These are phyloP conservation scores for Synanthedon andrenaeformis DNA, from an alignment of 2,888 invertebrate species.

Conservation along the genomic window DNA sequence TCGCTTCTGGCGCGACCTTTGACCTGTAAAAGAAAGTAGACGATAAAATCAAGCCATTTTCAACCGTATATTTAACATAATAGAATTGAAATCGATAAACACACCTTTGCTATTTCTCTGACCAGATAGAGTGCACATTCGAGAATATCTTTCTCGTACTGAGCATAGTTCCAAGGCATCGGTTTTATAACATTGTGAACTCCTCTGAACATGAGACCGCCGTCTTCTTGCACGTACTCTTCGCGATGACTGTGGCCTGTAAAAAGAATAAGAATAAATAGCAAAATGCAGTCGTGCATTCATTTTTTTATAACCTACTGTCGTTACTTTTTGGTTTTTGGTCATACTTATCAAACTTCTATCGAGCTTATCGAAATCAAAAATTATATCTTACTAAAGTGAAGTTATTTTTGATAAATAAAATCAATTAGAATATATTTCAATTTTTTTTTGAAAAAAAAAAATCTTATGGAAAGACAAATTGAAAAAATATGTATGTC, in stretches of 20 bases:
- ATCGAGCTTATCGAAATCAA: no score
- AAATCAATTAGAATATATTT: no score
- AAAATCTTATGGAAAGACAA: no score
- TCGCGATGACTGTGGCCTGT: slow-evolving; percentile 77
- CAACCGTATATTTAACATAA: background rate
- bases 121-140: slow-evolving; percentile 84
- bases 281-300: background rate
- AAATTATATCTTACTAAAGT: no score
- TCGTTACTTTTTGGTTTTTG: no score
- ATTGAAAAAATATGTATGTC: no score
- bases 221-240: slow-evolving; percentile 88
- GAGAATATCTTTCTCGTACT: slow-evolving; percentile 85
- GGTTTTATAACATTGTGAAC: slow-evolving; percentile 86
- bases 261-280: slow-evolving; percentile 3
- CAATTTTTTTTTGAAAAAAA: no score
- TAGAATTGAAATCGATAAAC: background rate
- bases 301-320: background rate
- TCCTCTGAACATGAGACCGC: slow-evolving; percentile 92
- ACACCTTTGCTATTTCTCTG: slow-evolving; percentile 77
- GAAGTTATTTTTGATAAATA: no score
- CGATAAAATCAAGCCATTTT: background rate
- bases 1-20: slow-evolving; percentile 77
- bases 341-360: no score
- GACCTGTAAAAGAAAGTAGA: slow-evolving; percentile 26
- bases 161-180: slow-evolving; percentile 91